Base-by-base conservation (phyloP, 2,888 invertebrate genomes). In the Tolmerus cingulatus region DNA sequence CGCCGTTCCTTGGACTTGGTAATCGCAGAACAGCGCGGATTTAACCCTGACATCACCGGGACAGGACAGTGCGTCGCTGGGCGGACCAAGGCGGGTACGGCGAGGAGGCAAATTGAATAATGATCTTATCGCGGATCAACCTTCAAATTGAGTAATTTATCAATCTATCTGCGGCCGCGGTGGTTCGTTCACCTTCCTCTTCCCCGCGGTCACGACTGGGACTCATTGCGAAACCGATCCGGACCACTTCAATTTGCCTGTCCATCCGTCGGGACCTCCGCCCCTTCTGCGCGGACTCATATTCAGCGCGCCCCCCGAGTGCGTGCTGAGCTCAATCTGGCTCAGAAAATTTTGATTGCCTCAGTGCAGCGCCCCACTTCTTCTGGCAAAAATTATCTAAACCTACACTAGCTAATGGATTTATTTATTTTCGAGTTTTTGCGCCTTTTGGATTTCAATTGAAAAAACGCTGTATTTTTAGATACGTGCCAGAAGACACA, bases 81-180 rank as follows among this genome's bases (percentile, higher is more conserved):
- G 51, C 46, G 43, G 51, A 79, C 46, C 23, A n/a, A 76, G 27
- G 66, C 40, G 12, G 12, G 7, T 19, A 19, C 51, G 8, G 46
- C 55, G 30, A 79, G 51, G 12, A 79, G 43, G 79, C 27, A 51
- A 79, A 79, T 79, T 79, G 79, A 79, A 79, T 79, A 79, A 79
- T 79, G 30, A 16, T 27, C 40, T 79, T 79, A 79, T 79, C 79
- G 30, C 51, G 55, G 79, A 79, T 79, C 51, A 79, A 79, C 79
- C 79, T 79, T 79, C 79, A 79, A 79, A 79, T 51, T 79, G 79
- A 79, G 79, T 51, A 79, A 79, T 79, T 79, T 79, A 79, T 79
- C 51, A 79, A 79, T 79, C 51, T 79, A 79, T 79, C 76, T 76
- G 37, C 34, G 19, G 51, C 16, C 79, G 51, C 27, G 9, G 7